Evolutionary conservation across 2,113 vertebrate species (phyloP), one percentile per base, ranked within the genome.

Genomic region (Tupaia tana): DNA sequence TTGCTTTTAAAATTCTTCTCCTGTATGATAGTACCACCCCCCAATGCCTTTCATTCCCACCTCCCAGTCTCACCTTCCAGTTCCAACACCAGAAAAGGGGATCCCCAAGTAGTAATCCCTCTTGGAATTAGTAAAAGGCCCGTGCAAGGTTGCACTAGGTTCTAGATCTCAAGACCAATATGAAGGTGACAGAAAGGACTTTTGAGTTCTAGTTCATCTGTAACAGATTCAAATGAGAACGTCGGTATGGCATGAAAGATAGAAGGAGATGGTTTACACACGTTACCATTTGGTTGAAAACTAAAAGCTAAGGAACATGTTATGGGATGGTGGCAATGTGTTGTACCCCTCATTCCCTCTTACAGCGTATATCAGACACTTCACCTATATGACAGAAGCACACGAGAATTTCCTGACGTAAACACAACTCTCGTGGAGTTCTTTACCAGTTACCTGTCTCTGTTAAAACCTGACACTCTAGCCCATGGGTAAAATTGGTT

Each of bases 401-500:
- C 66, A 95, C n/a, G 29, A 89, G 16, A 86, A 88, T 94, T 85
- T 77, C 80, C 86, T 94, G 66, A 90, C 34, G 58, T 79, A 78
- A 75, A 93, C 86, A 58, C n/a, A 94, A 19, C 67, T 91, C n/a
- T 74, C 56, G n/a, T 7, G 15, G 66, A 70, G 43, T 86, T 94
- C 43, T 96, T 94, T 31, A 27, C 63, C 70, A 93, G 4, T 85
- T 86, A 80, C 13, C 34, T 89, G 4, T 85, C 25, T 71, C 63
- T 74, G 2, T 95, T 84, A 89, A 93, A 91, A 74, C 86, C 85
- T 80, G 85, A 92, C 92, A 79, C 67, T 93, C 88, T 86, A 84
- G 67, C 25, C 74, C 19, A 4, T 20, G 69, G 25, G 5, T 90
- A 80, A 95, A 89, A 89, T 88, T 25, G 56, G 58, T 86, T 92